These are phyloP conservation scores for Amiota mariae DNA, from an alignment of 2,888 invertebrate species.

Conservation along the genomic window DNA sequence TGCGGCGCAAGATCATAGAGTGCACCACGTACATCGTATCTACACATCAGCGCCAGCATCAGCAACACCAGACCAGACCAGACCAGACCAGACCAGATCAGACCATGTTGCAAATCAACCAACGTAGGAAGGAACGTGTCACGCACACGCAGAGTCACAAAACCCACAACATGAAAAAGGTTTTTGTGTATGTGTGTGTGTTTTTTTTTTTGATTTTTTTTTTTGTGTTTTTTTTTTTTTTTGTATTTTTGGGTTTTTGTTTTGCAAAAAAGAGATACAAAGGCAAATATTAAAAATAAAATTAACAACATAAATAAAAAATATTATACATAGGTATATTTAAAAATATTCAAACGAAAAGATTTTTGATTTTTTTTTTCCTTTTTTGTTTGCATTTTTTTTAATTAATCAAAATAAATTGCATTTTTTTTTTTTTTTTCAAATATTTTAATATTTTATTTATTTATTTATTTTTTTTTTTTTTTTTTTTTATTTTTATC, in stretches of 20 bases:
- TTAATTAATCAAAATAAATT: not conserved
- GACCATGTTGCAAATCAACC: slow-evolving; percentile 30
- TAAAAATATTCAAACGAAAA: not conserved
- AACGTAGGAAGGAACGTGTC: slow-evolving; percentile 39
- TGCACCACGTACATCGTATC: slow-evolving; percentile 96
- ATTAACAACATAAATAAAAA: slow-evolving; percentile 27
- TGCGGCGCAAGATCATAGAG: slow-evolving; percentile 87
- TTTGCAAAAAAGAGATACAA: slow-evolving; percentile 39
- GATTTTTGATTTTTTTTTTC: not conserved
- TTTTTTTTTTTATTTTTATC: not conserved
- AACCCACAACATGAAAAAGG: too few relatives aligned
- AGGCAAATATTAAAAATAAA: slow-evolving; percentile 48
- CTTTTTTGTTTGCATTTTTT: not conserved
- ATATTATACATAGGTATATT: not conserved
- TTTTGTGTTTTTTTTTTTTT: not conserved
- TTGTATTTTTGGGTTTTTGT: not conserved
- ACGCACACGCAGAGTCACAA: slow-evolving; percentile 20
- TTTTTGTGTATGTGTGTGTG: not conserved
- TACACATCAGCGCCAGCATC: slow-evolving; percentile 67
- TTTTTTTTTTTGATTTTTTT: slow-evolving; percentile 8
- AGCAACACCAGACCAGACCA: too few relatives aligned
- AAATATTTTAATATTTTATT: too few relatives aligned
- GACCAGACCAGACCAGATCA: too few relatives aligned
- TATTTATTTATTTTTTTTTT: slow-evolving; percentile 17
- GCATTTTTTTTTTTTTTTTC: slow-evolving; percentile 19